A percentile compares a stretch with the other conserved stretches of the same genome.
phyloP scores from a whole-genome alignment of 2,888 invertebrate species.

The Drosophila percnosoma region DNA sequence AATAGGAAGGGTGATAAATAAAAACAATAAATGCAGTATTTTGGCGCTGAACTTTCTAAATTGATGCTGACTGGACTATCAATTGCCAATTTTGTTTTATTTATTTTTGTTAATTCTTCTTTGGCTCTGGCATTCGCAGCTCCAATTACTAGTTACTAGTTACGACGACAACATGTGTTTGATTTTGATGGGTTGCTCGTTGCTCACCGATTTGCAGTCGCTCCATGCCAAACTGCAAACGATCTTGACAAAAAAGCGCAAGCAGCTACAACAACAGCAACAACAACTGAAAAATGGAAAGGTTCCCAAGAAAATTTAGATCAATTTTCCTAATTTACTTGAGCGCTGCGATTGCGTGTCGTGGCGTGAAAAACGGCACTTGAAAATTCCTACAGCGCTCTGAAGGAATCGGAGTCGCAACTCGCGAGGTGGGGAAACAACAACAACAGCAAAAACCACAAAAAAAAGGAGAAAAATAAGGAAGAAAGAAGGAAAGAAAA shows the following conservation, averaged over 20 bases:
- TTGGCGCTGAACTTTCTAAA: slow-evolving; percentile 1
- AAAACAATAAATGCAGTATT: background rate
- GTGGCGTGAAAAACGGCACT: slow-evolving; percentile 82
- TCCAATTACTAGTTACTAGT: slow-evolving; percentile 16
- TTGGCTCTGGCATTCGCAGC: background rate
- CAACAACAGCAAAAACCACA: slow-evolving; percentile 13
- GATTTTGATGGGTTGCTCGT: slow-evolving; percentile 48
- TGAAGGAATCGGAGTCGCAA: slow-evolving; percentile 45
- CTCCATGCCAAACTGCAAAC: slow-evolving; percentile 29
- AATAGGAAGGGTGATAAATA: background rate
- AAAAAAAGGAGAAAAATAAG: slow-evolving; percentile 15
- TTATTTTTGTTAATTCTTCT: slow-evolving; percentile 1
- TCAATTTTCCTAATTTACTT: slow-evolving; percentile 80
- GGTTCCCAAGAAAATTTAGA: slow-evolving; percentile 80
- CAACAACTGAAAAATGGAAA: slow-evolving; percentile 56
- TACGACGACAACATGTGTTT: slow-evolving; percentile 56
- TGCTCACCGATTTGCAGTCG: background rate
- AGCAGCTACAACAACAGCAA: slow-evolving; percentile 23
- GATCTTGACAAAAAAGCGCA: slow-evolving; percentile 57
- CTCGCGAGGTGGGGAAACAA: slow-evolving; percentile 15
- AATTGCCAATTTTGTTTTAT: slow-evolving; percentile 1
- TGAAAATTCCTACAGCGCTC: slow-evolving; percentile 63
- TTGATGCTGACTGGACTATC: background rate
- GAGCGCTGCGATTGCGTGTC: slow-evolving; percentile 80
- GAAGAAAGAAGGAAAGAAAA: slow-evolving; percentile 31